Percentiles rank a stretch among this genome's conserved stretches.
These are phyloP conservation scores for Volucella bombylans DNA, from an alignment of 2,888 invertebrate species.

Conservation along the genomic window DNA sequence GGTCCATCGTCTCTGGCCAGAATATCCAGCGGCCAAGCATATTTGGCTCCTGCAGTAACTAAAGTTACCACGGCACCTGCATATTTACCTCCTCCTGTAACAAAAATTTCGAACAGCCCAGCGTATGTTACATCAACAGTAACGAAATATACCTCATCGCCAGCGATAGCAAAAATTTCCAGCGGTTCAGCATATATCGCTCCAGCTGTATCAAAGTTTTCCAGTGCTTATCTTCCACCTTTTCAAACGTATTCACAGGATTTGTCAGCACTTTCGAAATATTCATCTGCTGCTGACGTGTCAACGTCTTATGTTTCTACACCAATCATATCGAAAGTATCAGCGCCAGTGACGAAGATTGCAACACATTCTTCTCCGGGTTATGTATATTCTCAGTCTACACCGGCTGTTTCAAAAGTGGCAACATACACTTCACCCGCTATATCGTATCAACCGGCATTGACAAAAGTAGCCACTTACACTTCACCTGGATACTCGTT, in stretches of 20 bases:
- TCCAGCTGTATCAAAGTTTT: conserved; percentile 71
- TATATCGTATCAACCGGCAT: conserved; percentile 27
- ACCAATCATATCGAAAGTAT: conserved; percentile 67
- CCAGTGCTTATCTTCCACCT: conserved; percentile 78
- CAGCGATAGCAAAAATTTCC: conserved; percentile 41
- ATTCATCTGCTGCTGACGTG: conserved; percentile 82
- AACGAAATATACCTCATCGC: conserved; percentile 37
- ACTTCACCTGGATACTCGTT: conserved; percentile 76
- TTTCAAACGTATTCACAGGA: conserved; percentile 76
- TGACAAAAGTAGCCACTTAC: conserved; percentile 69
- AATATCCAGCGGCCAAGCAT: conserved; percentile 70
- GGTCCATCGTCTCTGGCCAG: conserved; percentile 34
- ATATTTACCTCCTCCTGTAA: conserved; percentile 28
- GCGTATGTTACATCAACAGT: conserved; percentile 76
- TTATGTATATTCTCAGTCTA: conserved; percentile 75
- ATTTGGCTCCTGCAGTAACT: conserved; percentile 75
- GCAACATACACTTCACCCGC: conserved; percentile 76
- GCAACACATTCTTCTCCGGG: conserved; percentile 75
- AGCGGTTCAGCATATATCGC: conserved; percentile 75
- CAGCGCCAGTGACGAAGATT: conserved; percentile 44
- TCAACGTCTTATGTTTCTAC: conserved; percentile 80
- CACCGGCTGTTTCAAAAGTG: conserved; percentile 76
- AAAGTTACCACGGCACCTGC: conserved; percentile 33
- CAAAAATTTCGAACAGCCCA: conserved; percentile 67
- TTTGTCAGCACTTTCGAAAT: conserved; percentile 81